Conservation (phyloP, 2,797 vertebrate genomes). For the Lagorchestes hirsutus region DNA sequence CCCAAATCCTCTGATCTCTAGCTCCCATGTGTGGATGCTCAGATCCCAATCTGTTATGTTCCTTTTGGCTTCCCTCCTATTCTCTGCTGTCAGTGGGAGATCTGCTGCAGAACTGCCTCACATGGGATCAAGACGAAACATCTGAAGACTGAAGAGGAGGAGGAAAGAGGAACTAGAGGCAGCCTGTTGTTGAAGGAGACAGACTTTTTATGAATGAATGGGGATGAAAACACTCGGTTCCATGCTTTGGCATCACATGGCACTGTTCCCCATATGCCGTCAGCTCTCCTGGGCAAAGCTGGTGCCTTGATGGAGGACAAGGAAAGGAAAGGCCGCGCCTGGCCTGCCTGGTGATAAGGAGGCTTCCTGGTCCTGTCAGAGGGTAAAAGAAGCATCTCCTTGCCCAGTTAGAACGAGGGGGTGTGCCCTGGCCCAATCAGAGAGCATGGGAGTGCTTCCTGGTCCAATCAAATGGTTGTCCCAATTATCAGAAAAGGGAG, state of each 20-base stretch:
- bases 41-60: neutral
- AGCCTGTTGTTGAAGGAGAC: conserved; percentile 27
- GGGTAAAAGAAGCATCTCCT: neutral
- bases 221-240: neutral
- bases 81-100: conserved; percentile 45
- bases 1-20: conserved; percentile 24
- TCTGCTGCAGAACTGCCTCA: conserved; percentile 62
- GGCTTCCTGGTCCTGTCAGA: neutral
- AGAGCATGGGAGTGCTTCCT: neutral
- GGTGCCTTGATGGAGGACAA: conserved; percentile 57
- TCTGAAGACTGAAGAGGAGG: neutral
- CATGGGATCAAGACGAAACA: conserved; percentile 40
- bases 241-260: conserved; percentile 45
- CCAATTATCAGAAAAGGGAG: neutral
- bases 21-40: neutral
- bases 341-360: neutral
- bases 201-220: conserved; percentile 36
- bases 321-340: conserved; percentile 2
- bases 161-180: neutral
- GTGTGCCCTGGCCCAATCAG: neutral
- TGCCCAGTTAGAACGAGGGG: neutral
- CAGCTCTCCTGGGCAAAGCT: conserved; percentile 65
- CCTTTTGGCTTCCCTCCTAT: conserved; percentile 57
- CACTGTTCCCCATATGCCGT: conserved; percentile 35
- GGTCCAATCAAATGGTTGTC: neutral